These are phyloP conservation scores for Pelusios castaneus DNA, from an alignment of 2,113 vertebrate species.

Conservation along the genomic window DNA sequence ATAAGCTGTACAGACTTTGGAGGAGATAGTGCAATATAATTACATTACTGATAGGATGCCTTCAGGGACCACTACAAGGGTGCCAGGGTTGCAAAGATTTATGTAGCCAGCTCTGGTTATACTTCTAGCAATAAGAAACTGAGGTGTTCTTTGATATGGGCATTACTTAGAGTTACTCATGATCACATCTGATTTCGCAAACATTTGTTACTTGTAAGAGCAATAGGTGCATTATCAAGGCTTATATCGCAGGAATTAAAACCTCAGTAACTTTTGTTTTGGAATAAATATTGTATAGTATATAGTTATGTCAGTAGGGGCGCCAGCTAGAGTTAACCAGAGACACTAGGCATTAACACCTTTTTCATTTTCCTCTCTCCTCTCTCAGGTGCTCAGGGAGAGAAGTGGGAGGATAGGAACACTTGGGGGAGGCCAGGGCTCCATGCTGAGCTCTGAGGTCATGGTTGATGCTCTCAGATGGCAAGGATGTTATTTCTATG, in stretches of 20 bases:
- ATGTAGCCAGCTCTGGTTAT: neutral
- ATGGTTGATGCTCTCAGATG: neutral
- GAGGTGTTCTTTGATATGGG: neutral
- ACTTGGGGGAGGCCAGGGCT: neutral
- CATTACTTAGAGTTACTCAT: neutral
- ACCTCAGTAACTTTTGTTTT: neutral
- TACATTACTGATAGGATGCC: neutral
- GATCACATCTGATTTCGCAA: neutral
- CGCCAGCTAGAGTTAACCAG: neutral
- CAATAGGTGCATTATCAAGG: neutral
- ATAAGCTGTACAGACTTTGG: neutral
- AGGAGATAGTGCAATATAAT: slow-evolving; percentile 3
- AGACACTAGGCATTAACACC: neutral
- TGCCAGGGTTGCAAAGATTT: neutral
- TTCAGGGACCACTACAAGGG: neutral
- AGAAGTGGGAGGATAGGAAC: neutral
- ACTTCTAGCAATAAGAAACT: neutral
- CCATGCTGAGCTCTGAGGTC: fast-evolving
- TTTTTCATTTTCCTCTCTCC: neutral
- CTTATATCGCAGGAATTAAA: neutral
- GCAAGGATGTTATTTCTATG: fast-evolving
- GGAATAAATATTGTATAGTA: neutral
- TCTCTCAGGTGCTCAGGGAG: fast-evolving
- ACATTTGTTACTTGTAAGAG: neutral
- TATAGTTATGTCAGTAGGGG: neutral